These are phyloP conservation scores for Drosophila murphyi DNA, from an alignment of 1,140 invertebrate species.

Conservation along the genomic window DNA sequence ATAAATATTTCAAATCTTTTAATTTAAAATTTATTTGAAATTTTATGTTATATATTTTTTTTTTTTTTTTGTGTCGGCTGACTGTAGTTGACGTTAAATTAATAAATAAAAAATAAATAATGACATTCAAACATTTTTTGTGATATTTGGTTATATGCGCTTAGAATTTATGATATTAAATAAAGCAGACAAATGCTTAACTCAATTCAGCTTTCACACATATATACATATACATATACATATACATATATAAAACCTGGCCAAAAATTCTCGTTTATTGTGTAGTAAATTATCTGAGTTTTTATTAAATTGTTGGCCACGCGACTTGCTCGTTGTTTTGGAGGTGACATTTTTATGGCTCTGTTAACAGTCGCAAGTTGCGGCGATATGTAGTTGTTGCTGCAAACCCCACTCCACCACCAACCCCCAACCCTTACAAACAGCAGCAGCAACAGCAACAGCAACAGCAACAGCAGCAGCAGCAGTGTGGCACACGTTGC, in stretches of 20 bases:
- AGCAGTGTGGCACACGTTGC: conserved; percentile 21
- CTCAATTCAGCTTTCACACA: not conserved
- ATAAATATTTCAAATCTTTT: too few species aligned
- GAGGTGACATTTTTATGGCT: conserved; percentile 81
- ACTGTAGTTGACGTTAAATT: too few species aligned
- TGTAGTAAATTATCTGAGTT: conserved; percentile 38
- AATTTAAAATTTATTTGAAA: too few species aligned
- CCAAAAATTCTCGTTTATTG: conserved; percentile 10
- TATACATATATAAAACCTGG: not conserved
- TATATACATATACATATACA: not conserved
- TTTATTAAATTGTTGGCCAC: conserved; percentile 61
- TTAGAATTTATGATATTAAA: too few species aligned
- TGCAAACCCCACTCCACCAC: conserved; percentile 6
- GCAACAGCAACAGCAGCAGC: not conserved
- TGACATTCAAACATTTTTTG: too few species aligned
- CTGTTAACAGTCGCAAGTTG: conserved; percentile 66
- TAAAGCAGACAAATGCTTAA: not conserved
- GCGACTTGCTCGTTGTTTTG: conserved; percentile 48
- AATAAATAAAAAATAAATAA: too few species aligned
- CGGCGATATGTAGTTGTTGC: conserved; percentile 21
- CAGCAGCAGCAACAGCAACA: not conserved
- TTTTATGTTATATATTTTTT: too few species aligned
- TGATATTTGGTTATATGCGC: too few species aligned
- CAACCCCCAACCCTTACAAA: not conserved
- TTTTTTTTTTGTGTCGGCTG: too few species aligned